These are phyloP conservation scores for Cancer borealis DNA, from an alignment of 2,888 invertebrate species.

Conservation along the genomic window DNA sequence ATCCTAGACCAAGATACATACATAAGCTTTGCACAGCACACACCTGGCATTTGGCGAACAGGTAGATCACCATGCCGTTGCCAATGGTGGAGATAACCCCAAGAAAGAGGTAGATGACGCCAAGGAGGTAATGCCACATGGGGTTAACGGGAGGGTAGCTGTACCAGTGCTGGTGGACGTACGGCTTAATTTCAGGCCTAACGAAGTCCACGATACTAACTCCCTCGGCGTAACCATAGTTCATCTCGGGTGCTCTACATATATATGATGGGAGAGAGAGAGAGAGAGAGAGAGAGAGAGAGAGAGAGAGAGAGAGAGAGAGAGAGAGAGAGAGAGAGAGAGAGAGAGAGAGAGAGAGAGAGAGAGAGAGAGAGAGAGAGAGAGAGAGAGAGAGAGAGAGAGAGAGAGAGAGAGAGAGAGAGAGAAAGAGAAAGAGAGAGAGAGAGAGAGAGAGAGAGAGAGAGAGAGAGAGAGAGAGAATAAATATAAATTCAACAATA, in stretches of 20 bases:
- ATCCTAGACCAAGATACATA: no score
- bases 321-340: no score
- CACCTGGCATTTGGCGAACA: conserved; percentile 71
- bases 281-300: no score
- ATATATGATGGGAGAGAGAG: background rate
- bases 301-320: no score
- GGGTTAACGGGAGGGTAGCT: conserved; percentile 79
- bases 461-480: background rate
- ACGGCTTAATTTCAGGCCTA: conserved; percentile 78
- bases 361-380: background rate
- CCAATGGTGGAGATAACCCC: conserved; percentile 77
- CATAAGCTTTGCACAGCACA: no score
- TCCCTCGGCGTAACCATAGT: conserved; percentile 54
- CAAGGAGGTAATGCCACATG: conserved; percentile 78
- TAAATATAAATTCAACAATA: background rate
- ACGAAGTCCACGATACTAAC: conserved; percentile 79
- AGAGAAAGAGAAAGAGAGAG: no score
- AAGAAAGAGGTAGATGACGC: conserved; percentile 77
- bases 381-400: background rate
- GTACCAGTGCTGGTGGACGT: conserved; percentile 79
- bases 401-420: conserved; percentile 27
- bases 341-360: no score
- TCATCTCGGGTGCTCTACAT: background rate
- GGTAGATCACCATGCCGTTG: conserved; percentile 78
- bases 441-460: background rate